Percentiles rank a stretch among this genome's conserved stretches.
These are phyloP conservation scores for Hypolimnas misippus DNA, from an alignment of 2,888 invertebrate genomes.

Conservation along the genomic window DNA sequence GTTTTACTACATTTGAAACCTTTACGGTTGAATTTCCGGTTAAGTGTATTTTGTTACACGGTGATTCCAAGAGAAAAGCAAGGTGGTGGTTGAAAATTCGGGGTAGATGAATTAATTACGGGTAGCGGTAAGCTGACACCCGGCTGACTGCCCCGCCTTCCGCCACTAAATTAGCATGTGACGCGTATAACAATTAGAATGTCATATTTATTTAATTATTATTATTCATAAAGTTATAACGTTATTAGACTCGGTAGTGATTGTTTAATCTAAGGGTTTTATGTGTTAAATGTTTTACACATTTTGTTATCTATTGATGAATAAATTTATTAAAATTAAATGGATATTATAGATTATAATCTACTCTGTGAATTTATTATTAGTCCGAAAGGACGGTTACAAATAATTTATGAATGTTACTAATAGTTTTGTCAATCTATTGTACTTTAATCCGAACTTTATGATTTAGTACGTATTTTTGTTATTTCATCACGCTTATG, in stretches of 20 bases:
- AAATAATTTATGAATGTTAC: no score
- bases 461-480: no score
- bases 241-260: conserved; percentile 3
- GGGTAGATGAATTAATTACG: conserved; percentile 61
- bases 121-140: conserved; percentile 65
- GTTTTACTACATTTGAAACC: conserved; percentile 11
- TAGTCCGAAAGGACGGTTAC: no score
- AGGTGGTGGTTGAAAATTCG: conserved; percentile 53
- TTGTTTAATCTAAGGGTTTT: not conserved
- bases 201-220: conserved; percentile 31
- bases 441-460: no score
- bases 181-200: conserved; percentile 31
- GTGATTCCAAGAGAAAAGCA: conserved; percentile 37
- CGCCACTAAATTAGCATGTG: conserved; percentile 43
- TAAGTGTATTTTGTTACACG: conserved; percentile 36
- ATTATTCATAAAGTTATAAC: conserved; percentile 30
- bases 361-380: no score
- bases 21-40: conserved; percentile 35
- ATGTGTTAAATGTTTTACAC: not conserved
- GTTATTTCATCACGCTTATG: no score
- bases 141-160: conserved; percentile 47
- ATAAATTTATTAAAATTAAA: no score
- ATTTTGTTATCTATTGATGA: no score
- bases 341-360: no score
- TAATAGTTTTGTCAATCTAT: no score